A percentile compares a stretch with the other conserved stretches of the same genome.
Evolutionary conservation across 1,140 invertebrate species (phyloP).

Genomic region (Drosophila albomicans): DNA sequence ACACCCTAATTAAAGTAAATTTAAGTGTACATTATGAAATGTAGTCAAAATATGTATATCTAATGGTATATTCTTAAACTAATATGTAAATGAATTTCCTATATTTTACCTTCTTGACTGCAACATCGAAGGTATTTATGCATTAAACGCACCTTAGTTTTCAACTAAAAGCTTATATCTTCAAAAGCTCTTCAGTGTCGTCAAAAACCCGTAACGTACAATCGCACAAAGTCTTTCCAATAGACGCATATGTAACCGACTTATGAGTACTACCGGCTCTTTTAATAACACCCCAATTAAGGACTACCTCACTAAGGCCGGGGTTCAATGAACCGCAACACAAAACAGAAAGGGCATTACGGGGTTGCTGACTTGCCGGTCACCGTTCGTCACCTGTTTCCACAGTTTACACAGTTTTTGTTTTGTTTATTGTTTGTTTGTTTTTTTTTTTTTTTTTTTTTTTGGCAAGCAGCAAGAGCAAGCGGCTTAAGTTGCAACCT

Average conservation of each 20-base stretch:
- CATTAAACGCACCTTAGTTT: neutral
- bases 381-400: conserved; percentile 26
- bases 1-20: no score
- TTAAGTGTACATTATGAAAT: no score
- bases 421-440: neutral
- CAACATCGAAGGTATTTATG: neutral
- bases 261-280: conserved; percentile 25
- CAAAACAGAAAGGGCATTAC: conserved; percentile 60
- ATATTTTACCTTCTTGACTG: neutral
- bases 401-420: neutral
- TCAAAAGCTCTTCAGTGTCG: neutral
- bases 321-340: conserved; percentile 68
- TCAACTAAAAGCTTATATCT: neutral
- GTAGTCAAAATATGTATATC: no score
- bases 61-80: neutral
- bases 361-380: conserved; percentile 60
- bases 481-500: conserved; percentile 16
- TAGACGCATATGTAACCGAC: conserved; percentile 10
- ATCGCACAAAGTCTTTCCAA: neutral
- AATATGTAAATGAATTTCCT: neutral
- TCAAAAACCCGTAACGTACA: neutral
- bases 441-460: neutral
- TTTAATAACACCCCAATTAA: conserved; percentile 54
- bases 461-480: conserved; percentile 10
- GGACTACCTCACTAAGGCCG: conserved; percentile 3